phyloP scores from a whole-genome alignment of 2,113 vertebrate species.

The Glareola pratincola region DNA sequence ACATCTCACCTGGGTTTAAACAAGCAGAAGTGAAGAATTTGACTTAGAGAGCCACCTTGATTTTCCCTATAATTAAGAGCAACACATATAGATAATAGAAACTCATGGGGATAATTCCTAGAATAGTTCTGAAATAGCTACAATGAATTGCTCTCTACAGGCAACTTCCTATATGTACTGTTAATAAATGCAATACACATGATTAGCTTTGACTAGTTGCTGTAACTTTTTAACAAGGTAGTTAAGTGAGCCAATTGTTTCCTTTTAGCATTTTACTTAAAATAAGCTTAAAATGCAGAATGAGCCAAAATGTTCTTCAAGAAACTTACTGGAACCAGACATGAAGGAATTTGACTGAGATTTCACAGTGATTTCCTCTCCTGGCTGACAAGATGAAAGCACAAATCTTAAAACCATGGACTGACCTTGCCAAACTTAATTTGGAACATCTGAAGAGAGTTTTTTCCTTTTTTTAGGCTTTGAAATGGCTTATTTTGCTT shows the following conservation, averaged over 20 bases:
- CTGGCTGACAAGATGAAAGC: not conserved
- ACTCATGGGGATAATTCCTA: not conserved
- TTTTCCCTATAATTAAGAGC: not conserved
- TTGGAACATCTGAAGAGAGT: not conserved
- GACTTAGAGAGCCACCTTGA: not conserved
- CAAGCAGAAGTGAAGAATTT: not conserved
- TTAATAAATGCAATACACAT: not conserved
- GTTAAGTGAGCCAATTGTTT: not conserved
- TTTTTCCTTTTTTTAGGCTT: not conserved
- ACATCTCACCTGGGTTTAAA: not conserved
- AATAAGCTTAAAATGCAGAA: not conserved
- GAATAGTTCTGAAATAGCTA: not conserved
- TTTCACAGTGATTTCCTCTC: not conserved
- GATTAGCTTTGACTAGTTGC: not conserved
- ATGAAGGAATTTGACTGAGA: not conserved
- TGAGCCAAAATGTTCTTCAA: not conserved
- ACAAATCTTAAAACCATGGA: not conserved
- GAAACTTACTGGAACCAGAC: not conserved
- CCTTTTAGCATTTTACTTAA: not conserved
- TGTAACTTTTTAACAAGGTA: not conserved
- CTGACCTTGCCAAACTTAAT: not conserved
- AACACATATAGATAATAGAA: not conserved
- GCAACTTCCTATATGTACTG: fast-evolving
- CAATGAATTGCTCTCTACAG: not conserved
- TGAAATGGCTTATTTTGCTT: not conserved